phyloP scores from a whole-genome alignment of 1,140 invertebrate genomes.

The Rhagoletis pomonella region DNA sequence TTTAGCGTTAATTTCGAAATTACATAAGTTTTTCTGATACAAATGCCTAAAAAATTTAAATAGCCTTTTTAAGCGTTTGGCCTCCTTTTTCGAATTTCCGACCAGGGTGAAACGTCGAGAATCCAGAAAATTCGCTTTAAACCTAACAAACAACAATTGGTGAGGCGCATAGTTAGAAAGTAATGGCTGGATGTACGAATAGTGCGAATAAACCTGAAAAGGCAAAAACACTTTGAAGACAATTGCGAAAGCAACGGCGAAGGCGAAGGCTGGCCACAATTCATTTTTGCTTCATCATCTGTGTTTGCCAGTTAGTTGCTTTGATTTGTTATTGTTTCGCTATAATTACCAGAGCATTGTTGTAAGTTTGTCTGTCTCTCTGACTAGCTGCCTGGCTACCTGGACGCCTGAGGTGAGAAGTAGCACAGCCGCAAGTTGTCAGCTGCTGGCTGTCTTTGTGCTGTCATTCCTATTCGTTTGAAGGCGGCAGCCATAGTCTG shows the following conservation, averaged over 20 bases:
- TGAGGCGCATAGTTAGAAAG: no score
- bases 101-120: no score
- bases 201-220: neutral
- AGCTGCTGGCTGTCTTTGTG: neutral
- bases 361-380: constrained; percentile 2
- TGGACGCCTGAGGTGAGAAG: neutral
- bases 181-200: neutral
- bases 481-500: neutral
- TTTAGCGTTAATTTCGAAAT: no score
- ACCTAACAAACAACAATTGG: neutral
- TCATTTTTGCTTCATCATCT: constrained; percentile 35
- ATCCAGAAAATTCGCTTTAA: neutral
- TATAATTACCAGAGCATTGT: neutral
- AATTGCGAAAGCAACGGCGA: neutral
- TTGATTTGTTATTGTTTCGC: constrained; percentile 32
- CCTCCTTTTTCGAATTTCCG: no score
- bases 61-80: no score
- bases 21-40: no score
- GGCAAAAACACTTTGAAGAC: neutral
- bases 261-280: neutral
- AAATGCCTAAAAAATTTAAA: no score
- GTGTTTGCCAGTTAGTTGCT: constrained; percentile 19
- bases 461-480: neutral
- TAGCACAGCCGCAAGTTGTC: constrained; percentile 1
- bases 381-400: neutral